Conservation (phyloP, 1,140 invertebrate species). For the Popillia japonica region DNA sequence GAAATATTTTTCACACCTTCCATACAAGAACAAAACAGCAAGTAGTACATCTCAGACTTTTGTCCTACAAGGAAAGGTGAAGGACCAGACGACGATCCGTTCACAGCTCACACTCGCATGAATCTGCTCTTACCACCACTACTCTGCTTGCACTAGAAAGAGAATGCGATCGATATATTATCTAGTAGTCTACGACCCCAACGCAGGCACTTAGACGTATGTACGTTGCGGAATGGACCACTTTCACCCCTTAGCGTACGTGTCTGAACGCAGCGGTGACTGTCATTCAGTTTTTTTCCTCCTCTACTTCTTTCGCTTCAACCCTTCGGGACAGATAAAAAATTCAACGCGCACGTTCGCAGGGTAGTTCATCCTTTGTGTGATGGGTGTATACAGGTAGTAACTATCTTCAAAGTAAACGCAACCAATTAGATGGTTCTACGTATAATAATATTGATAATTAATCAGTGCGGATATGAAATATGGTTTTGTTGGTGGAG, state of each 20-base stretch:
- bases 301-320: neutral
- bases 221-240: neutral
- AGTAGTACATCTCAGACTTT: too few species aligned
- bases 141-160: neutral
- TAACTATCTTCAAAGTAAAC: neutral
- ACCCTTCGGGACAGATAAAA: neutral
- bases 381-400: too few species aligned
- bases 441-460: neutral
- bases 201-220: neutral
- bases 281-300: too few species aligned
- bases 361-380: neutral
- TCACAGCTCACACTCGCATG: neutral
- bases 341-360: neutral
- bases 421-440: neutral
- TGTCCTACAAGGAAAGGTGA: neutral
- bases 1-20: too few species aligned
- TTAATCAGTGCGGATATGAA: neutral
- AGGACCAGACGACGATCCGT: neutral
- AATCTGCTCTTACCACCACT: neutral
- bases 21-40: too few species aligned
- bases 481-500: too few species aligned
- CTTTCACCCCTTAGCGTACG: neutral
- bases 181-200: slow-evolving; percentile 8
- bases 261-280: neutral
- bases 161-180: neutral